These are phyloP conservation scores for Brachionus asplanchnoidis DNA, from an alignment of 1,140 invertebrate genomes.

Conservation along the genomic window DNA sequence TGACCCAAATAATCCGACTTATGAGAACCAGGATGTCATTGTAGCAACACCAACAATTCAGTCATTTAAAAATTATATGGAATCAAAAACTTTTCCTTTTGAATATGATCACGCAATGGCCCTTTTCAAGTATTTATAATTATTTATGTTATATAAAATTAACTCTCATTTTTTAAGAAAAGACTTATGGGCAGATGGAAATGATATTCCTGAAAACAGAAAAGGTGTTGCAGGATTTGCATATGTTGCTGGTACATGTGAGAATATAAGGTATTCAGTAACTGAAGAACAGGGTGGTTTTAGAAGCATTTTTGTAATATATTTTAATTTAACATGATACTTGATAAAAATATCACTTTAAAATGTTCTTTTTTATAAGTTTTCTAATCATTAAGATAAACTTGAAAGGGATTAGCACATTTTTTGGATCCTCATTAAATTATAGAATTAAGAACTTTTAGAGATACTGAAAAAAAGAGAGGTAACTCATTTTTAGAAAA, in stretches of 20 bases:
- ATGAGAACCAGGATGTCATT: neutral
- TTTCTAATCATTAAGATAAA: no score
- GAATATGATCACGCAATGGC: slow-evolving; percentile 31
- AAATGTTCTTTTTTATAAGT: no score
- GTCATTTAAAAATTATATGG: neutral
- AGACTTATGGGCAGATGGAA: slow-evolving; percentile 13
- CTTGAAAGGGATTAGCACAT: no score
- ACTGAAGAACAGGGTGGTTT: slow-evolving; percentile 29
- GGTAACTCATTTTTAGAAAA: no score
- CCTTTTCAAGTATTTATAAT: neutral
- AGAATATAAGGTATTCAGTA: neutral
- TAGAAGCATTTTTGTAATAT: slow-evolving; percentile 17
- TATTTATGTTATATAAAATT: neutral
- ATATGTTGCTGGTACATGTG: neutral
- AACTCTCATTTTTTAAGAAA: slow-evolving; percentile 6
- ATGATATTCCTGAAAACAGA: neutral
- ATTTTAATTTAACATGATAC: neutral
- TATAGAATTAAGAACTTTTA: no score
- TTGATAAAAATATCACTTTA: neutral
- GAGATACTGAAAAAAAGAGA: no score
- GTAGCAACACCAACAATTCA: neutral
- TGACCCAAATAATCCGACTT: neutral
- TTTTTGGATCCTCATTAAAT: no score
- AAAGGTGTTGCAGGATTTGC: neutral
- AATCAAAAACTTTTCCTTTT: slow-evolving; percentile 29